A percentile compares a stretch with the other conserved stretches of the same genome.
phyloP scores from a whole-genome alignment of 2,797 vertebrate genomes.

The Antennarius maculatus region DNA sequence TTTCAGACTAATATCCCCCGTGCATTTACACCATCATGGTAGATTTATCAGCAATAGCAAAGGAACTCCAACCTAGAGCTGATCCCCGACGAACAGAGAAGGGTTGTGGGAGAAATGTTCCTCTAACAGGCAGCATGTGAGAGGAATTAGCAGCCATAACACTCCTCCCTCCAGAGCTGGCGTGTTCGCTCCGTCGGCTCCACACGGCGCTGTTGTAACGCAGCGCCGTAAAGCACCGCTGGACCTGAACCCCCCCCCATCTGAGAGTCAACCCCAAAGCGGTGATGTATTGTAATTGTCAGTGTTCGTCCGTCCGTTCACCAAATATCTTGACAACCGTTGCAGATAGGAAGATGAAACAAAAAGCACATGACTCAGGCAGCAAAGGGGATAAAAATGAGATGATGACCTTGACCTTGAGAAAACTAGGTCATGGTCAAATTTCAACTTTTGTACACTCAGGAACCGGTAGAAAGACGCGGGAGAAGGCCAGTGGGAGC shows the following conservation, averaged over 20 bases:
- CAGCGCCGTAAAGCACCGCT: conserved; percentile 7
- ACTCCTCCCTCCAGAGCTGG: conserved; percentile 30
- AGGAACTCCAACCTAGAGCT: neutral
- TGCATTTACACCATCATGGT: conserved; percentile 45
- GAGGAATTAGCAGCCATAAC: conserved; percentile 68
- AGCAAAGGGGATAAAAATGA: too few species aligned
- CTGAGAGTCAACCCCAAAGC: neutral
- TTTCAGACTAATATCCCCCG: conserved; percentile 1
- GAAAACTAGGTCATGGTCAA: too few species aligned
- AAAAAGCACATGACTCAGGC: too few species aligned
- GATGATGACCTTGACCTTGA: too few species aligned
- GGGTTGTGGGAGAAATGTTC: conserved; percentile 35
- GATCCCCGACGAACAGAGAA: conserved; percentile 12
- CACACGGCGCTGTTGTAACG: conserved; percentile 18
- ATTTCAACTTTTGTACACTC: too few species aligned
- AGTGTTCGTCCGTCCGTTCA: too few species aligned
- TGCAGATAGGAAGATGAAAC: too few species aligned
- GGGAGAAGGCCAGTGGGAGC: too few species aligned
- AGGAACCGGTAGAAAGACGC: too few species aligned
- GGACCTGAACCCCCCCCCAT: neutral
- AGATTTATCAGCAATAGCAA: conserved; percentile 59
- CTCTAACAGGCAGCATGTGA: conserved; percentile 80
- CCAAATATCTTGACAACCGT: too few species aligned
- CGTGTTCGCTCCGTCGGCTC: conserved; percentile 25
- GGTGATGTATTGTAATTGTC: too few species aligned